A percentile compares a stretch with the other conserved stretches of the same genome.
phyloP scores from a whole-genome alignment of 2,113 vertebrate species.

The Pseudonaja textilis region DNA sequence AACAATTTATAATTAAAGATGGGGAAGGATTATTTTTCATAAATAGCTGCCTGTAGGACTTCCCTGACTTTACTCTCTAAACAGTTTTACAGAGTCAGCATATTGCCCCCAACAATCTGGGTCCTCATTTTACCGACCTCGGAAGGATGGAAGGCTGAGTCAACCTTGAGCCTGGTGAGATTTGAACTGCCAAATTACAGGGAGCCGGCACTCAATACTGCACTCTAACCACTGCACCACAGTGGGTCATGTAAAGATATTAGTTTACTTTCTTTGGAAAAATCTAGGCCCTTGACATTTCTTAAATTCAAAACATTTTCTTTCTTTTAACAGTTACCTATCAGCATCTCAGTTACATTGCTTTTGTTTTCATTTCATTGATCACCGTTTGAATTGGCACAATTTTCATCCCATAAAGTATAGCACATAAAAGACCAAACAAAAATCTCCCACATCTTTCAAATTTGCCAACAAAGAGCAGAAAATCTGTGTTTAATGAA shows the following conservation, averaged over 20 bases:
- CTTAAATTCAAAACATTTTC: not conserved
- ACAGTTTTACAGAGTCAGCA: no score
- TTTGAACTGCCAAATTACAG: no score
- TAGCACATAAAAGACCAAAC: not conserved
- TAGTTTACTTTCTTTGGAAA: not conserved
- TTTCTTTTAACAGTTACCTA: not conserved
- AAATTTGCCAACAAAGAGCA: not conserved
- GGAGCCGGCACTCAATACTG: no score
- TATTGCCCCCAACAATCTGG: no score
- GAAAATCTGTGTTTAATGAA: not conserved
- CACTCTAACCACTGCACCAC: no score
- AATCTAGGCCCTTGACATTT: not conserved
- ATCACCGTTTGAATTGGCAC: conserved; percentile 47
- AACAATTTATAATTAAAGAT: not conserved
- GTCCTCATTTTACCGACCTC: no score
- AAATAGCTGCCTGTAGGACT: not conserved
- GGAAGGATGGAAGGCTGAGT: no score
- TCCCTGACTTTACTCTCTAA: not conserved
- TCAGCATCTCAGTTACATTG: conserved; percentile 49
- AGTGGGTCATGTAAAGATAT: not conserved
- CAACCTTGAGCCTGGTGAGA: no score
- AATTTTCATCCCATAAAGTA: conserved; percentile 57
- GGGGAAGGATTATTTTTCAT: not conserved
- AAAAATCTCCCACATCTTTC: conserved; percentile 8
- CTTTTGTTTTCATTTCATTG: conserved; percentile 58